Evolutionary conservation across 2,797 vertebrate genomes (phyloP).

Genomic region (Spinus olivaceus): DNA sequence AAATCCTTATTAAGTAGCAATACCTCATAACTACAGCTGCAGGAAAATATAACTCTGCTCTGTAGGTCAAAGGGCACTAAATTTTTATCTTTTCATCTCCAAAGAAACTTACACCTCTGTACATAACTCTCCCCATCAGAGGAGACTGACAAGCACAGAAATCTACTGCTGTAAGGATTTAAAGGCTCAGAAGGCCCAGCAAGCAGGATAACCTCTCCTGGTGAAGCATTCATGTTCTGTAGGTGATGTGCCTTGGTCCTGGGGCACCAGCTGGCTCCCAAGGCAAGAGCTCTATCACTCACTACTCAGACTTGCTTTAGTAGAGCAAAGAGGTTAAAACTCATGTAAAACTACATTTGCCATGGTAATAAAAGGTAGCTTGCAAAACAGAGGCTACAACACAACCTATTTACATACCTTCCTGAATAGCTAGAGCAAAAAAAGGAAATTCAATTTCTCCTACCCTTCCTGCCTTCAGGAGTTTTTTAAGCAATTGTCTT

Average conservation of each 20-base stretch:
- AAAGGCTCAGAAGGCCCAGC: not conserved
- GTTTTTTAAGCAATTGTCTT: not conserved
- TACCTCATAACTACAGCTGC: not conserved
- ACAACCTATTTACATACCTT: not conserved
- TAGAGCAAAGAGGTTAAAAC: not conserved
- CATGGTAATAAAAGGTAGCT: not conserved
- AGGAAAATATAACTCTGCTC: not conserved
- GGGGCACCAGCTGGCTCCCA: not conserved
- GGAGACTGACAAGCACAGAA: not conserved
- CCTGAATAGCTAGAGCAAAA: not conserved
- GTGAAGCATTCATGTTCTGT: not conserved
- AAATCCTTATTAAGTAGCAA: not conserved
- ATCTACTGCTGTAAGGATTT: not conserved
- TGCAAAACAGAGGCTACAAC: not conserved
- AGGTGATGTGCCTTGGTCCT: not conserved
- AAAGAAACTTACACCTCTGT: not conserved
- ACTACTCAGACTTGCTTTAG: not conserved
- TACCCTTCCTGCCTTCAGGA: not conserved
- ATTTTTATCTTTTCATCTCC: not conserved
- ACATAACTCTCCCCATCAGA: fast-evolving
- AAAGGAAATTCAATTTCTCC: not conserved
- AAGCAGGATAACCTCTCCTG: not conserved
- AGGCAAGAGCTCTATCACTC: not conserved
- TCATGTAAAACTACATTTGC: not conserved
- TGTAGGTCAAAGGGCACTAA: not conserved